phyloP scores from a whole-genome alignment of 2,113 vertebrate genomes.

The Amphilophus citrinellus region DNA sequence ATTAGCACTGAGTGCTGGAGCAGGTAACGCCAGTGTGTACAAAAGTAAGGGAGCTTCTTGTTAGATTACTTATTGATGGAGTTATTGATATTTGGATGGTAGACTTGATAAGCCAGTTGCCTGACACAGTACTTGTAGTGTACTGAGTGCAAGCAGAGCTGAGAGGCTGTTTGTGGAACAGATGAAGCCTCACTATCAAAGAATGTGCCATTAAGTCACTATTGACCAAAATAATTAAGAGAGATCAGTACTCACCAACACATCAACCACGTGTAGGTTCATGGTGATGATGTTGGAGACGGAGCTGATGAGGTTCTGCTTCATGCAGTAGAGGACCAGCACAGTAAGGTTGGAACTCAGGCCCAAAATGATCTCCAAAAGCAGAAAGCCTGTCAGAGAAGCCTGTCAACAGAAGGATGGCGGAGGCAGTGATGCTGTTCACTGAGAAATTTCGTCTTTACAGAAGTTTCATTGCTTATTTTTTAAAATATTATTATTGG shows the following conservation, averaged over 20 bases:
- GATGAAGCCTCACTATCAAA: background rate
- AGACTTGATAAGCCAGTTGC: background rate
- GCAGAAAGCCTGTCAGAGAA: conserved; percentile 92
- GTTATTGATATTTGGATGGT: background rate
- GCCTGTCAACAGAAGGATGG: conserved; percentile 81
- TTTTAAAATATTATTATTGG: too few relatives aligned
- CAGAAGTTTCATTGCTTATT: background rate
- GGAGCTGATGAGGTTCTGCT: conserved; percentile 98
- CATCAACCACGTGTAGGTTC: conserved; percentile 97
- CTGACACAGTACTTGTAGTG: background rate
- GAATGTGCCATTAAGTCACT: background rate
- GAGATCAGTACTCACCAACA: conserved; percentile 81
- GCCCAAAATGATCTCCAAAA: conserved; percentile 95
- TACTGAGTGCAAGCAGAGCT: background rate
- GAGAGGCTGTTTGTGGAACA: background rate
- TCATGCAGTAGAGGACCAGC: conserved; percentile 95
- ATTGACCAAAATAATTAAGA: background rate
- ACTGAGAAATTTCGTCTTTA: background rate
- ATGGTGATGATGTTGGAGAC: conserved; percentile 98
- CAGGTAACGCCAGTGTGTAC: background rate
- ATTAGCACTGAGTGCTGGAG: background rate
- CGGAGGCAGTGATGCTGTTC: background rate
- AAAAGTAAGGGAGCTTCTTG: background rate
- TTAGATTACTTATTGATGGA: background rate
- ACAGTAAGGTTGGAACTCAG: conserved; percentile 97